Percentiles rank a stretch among this genome's conserved stretches.
Evolutionary conservation across 2,888 invertebrate species (phyloP).

Genomic region (Emmelina monodactyla): DNA sequence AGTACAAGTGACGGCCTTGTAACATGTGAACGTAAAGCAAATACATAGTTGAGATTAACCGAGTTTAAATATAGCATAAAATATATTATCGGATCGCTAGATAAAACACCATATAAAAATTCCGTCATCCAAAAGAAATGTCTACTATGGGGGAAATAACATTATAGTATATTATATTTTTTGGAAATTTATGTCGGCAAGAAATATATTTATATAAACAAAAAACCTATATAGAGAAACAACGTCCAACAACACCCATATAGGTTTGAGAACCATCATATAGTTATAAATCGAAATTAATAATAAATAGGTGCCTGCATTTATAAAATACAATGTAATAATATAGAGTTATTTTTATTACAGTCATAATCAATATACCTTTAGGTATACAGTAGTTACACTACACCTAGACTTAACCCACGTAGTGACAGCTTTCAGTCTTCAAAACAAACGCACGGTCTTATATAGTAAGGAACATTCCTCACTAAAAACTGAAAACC

Average conservation of each 20-base stretch:
- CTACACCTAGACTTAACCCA: too few relatives aligned
- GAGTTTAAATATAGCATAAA: not conserved
- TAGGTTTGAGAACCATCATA: not conserved
- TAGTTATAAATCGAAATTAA: slow-evolving; percentile 28
- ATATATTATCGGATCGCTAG: slow-evolving; percentile 37
- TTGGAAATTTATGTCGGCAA: not conserved
- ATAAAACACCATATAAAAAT: slow-evolving; percentile 40
- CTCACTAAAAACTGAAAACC: too few relatives aligned
- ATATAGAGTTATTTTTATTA: slow-evolving; percentile 21
- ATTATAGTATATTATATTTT: not conserved
- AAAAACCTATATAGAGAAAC: not conserved
- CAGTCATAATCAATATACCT: too few relatives aligned
- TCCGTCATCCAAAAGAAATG: slow-evolving; percentile 21
- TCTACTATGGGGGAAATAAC: not conserved
- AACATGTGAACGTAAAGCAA: slow-evolving; percentile 22
- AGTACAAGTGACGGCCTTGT: slow-evolving; percentile 61
- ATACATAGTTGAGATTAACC: slow-evolving; percentile 6
- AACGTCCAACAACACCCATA: not conserved
- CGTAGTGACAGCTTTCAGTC: too few relatives aligned
- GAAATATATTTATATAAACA: not conserved
- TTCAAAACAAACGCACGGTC: not conserved
- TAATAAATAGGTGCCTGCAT: slow-evolving; percentile 52
- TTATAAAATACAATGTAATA: slow-evolving; percentile 27
- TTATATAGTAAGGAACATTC: not conserved
- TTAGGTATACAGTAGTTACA: too few relatives aligned